Evolutionary conservation across 1,140 invertebrate genomes (phyloP).

Genomic region (Hylaeus volcanicus): DNA sequence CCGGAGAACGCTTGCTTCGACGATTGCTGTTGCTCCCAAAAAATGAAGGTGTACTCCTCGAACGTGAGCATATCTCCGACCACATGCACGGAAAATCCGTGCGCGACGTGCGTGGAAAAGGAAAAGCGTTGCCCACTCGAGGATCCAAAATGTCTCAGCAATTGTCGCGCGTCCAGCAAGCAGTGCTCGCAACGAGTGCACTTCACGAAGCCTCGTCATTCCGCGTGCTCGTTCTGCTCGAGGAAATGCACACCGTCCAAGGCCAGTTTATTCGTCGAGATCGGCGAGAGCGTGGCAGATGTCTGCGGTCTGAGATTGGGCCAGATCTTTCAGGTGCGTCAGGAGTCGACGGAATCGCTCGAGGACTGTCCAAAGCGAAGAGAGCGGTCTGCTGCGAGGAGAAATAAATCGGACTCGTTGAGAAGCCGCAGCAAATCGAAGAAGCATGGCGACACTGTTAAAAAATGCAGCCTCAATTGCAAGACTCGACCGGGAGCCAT

Average conservation of each 20-base stretch:
- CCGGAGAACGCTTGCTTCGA: conserved; percentile 3
- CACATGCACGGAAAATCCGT: neutral
- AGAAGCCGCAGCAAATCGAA: conserved; percentile 2
- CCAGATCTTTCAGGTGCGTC: neutral
- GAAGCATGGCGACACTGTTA: neutral
- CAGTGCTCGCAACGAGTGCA: conserved; percentile 29
- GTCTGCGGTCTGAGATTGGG: neutral
- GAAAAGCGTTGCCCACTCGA: neutral
- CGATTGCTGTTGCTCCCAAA: conserved; percentile 13
- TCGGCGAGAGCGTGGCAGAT: conserved; percentile 16
- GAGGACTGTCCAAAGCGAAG: neutral
- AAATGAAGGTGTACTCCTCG: conserved; percentile 17
- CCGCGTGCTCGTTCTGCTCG: conserved; percentile 37
- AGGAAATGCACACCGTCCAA: conserved; percentile 38
- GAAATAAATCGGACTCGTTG: neutral
- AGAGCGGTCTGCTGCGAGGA: neutral
- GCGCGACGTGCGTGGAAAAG: neutral
- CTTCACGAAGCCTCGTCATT: conserved; percentile 3
- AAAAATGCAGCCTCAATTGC: neutral
- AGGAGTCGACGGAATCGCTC: neutral
- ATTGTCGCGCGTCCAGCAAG: neutral
- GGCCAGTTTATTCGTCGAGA: conserved; percentile 42
- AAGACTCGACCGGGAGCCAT: neutral
- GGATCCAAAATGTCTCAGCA: neutral
- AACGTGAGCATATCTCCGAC: neutral